phyloP scores from a whole-genome alignment of 2,113 vertebrate species.

The Megaceryle maxima region DNA sequence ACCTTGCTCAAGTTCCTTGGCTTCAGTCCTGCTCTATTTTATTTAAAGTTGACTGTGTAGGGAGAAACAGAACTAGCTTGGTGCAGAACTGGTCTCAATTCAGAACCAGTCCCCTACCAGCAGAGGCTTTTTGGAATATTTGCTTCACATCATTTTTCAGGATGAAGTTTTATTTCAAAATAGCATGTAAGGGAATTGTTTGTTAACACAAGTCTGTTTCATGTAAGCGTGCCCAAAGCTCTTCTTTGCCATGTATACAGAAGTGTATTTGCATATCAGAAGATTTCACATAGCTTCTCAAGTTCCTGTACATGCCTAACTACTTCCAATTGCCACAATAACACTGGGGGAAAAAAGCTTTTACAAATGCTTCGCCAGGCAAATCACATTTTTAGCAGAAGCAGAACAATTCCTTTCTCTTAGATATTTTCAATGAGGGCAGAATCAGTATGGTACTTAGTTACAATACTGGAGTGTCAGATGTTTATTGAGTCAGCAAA shows the following conservation, averaged over 20 bases:
- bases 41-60: not conserved
- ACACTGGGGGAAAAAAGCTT: not conserved
- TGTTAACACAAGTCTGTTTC: not conserved
- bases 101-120: not conserved
- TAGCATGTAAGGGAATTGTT: not conserved
- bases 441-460: constrained; percentile 43
- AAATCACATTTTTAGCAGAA: constrained; percentile 52
- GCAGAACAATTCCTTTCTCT: constrained; percentile 41
- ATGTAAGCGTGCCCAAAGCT: not conserved
- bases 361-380: constrained; percentile 20
- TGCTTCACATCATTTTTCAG: not conserved
- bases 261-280: constrained; percentile 57
- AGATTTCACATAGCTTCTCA: constrained; percentile 45
- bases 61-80: not conserved
- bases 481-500: constrained; percentile 59
- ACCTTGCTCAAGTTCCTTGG: not conserved
- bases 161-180: not conserved
- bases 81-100: not conserved
- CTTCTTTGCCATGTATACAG: constrained; percentile 10
- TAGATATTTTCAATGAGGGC: constrained; percentile 42
- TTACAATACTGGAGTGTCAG: constrained; percentile 53
- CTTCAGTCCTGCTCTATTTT: not conserved
- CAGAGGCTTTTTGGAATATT: not conserved
- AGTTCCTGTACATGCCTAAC: constrained; percentile 14
- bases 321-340: constrained; percentile 27